Evolutionary conservation across 2,888 invertebrate species (phyloP), one percentile per base, ranked within the genome.

Genomic region (Catocala sponsa): DNA sequence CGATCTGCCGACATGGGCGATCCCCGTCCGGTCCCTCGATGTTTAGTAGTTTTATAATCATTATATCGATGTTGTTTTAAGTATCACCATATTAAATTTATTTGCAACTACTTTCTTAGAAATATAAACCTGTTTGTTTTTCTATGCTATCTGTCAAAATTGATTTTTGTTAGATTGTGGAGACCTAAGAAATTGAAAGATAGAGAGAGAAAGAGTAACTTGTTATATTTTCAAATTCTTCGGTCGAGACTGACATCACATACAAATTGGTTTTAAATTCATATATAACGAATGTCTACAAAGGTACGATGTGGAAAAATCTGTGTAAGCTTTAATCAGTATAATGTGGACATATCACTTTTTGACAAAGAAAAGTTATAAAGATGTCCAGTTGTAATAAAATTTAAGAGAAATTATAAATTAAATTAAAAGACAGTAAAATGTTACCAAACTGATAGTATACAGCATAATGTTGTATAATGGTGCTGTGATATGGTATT

Each of bases 401-500:
- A 73, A 70, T 76, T 70, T 70, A 69, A 76, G 74, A 75, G 61
- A 25, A 25, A 69, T 76, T 79, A 80, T 76, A 72, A 80, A 72
- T 70, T 76, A 71, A 70, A 75, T 74, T 75, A 75, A 71, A 77
- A 62, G 76, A 77, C 78, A 76, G 78, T 66, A 72, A 78, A 79
- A 81, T 82, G 80, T 85, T 84, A 84, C 77, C 81, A 84, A 83
- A 81, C 72, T 81, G 76, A 79, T 82, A 78, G 78, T 82, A 81
- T 78, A 77, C 84, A 88, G 84, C 84, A 79, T 79, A 74, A 70
- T 81, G 84, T 83, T 87, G 86, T 86, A 83, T 84, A 80, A 80
- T 83, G 85, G 86, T 85, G 85, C 91, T 91, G 88, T 91, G 89
- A 89, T 91, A 89, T 87, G 86, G 82, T 88, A 86, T 86, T 88